Evolutionary conservation across 2,113 vertebrate species (phyloP).

Genomic region (Vimba vimba): DNA sequence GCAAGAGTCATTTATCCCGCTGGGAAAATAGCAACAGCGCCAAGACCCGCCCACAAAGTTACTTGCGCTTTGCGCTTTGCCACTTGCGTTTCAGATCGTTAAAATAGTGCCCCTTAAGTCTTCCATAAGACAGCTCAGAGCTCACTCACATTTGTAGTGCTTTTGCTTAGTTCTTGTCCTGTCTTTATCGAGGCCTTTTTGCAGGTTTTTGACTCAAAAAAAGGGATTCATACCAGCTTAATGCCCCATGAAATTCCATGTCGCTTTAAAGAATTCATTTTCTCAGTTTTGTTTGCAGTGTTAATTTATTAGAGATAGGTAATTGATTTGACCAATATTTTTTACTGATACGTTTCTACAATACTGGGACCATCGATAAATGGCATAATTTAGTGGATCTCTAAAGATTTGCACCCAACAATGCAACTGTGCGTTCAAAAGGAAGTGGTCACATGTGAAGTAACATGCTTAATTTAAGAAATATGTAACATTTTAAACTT

Average conservation of each 20-base stretch:
- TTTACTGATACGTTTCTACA: background rate
- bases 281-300: background rate
- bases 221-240: background rate
- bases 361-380: background rate
- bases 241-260: background rate
- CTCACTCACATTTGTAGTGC: background rate
- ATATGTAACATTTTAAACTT: background rate
- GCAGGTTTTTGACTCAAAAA: background rate
- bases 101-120: too few relatives aligned
- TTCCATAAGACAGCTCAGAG: conserved; percentile 6
- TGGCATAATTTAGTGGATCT: background rate
- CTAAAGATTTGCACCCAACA: background rate
- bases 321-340: background rate
- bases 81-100: too few relatives aligned
- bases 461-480: background rate
- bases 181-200: conserved; percentile 22
- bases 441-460: background rate
- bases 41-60: too few relatives aligned
- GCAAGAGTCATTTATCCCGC: too few relatives aligned
- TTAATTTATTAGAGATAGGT: background rate
- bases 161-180: conserved; percentile 24
- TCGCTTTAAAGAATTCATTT: background rate
- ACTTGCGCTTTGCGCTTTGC: too few relatives aligned
- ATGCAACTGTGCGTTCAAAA: background rate
- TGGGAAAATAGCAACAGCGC: too few relatives aligned